Percentiles rank a stretch among this genome's conserved stretches.
phyloP scores from a whole-genome alignment of 2,888 invertebrate species.

The Drosophila sordidula region DNA sequence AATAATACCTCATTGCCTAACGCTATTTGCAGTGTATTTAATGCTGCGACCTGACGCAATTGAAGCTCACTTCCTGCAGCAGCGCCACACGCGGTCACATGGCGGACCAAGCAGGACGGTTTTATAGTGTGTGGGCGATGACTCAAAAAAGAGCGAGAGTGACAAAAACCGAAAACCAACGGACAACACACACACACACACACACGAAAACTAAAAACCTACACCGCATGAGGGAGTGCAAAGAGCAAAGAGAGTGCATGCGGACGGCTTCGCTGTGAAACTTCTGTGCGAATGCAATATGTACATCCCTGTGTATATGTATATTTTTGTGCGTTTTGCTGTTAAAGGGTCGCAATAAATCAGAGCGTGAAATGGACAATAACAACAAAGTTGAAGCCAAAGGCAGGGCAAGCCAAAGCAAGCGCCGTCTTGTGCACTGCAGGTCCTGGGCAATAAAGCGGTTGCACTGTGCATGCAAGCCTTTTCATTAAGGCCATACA shows the following conservation, averaged over 20 bases:
- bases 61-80: constrained; percentile 41
- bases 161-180: constrained; percentile 53
- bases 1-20: neutral
- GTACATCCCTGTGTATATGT: neutral
- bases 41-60: neutral
- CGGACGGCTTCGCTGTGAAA: constrained; percentile 36
- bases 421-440: constrained; percentile 23
- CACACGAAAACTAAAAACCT: neutral
- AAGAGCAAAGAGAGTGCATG: constrained; percentile 37
- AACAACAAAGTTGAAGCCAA: constrained; percentile 38
- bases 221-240: neutral
- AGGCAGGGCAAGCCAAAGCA: constrained; percentile 25
- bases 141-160: constrained; percentile 78
- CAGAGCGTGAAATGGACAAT: constrained; percentile 59
- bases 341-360: constrained; percentile 61
- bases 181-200: constrained; percentile 32
- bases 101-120: constrained; percentile 16
- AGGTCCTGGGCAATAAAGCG: constrained; percentile 17
- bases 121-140: constrained; percentile 51
- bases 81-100: constrained; percentile 41
- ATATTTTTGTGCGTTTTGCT: neutral
- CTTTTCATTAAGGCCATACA: constrained; percentile 61
- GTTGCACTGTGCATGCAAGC: constrained; percentile 41
- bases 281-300: constrained; percentile 19
- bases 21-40: constrained; percentile 32